These are phyloP conservation scores for Scaptomyza caliginosa DNA, from an alignment of 2,888 invertebrate genomes.

Conservation along the genomic window DNA sequence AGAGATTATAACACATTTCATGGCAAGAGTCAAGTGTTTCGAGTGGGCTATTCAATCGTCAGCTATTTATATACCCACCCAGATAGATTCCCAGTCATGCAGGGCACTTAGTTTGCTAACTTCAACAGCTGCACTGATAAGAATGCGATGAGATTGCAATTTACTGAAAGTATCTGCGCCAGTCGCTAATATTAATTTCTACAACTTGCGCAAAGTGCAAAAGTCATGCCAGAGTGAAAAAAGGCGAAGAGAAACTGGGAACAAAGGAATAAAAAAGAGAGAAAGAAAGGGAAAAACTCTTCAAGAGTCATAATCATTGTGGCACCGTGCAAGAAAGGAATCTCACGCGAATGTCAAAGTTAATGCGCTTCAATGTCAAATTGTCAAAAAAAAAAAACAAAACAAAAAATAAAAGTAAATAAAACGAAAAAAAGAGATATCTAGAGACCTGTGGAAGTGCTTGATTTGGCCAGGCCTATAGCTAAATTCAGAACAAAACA, in stretches of 20 bases:
- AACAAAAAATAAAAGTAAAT: neutral
- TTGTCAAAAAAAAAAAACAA: conserved; percentile 20
- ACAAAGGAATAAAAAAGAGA: neutral
- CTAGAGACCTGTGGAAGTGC: conserved; percentile 34
- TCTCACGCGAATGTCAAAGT: conserved; percentile 66
- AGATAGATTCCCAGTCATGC: conserved; percentile 53
- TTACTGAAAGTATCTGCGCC: conserved; percentile 45
- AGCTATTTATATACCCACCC: conserved; percentile 22
- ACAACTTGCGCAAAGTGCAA: conserved; percentile 66
- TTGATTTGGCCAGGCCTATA: conserved; percentile 48
- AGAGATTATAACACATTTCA: conserved; percentile 8
- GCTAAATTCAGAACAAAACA: conserved; percentile 9
- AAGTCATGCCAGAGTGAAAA: conserved; percentile 58
- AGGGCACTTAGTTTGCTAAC: conserved; percentile 52
- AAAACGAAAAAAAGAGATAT: conserved; percentile 30
- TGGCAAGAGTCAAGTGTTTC: conserved; percentile 7
- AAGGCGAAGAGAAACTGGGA: neutral
- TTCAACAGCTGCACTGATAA: conserved; percentile 67
- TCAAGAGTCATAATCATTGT: conserved; percentile 69
- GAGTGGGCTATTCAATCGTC: conserved; percentile 30
- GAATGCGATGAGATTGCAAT: conserved; percentile 64
- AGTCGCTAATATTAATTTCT: conserved; percentile 64
- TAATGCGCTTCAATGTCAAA: conserved; percentile 70
- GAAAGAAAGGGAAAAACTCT: conserved; percentile 24
- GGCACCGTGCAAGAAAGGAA: conserved; percentile 10